These are phyloP conservation scores for Proisotoma minuta DNA, from an alignment of 2,888 invertebrate genomes.

Conservation along the genomic window DNA sequence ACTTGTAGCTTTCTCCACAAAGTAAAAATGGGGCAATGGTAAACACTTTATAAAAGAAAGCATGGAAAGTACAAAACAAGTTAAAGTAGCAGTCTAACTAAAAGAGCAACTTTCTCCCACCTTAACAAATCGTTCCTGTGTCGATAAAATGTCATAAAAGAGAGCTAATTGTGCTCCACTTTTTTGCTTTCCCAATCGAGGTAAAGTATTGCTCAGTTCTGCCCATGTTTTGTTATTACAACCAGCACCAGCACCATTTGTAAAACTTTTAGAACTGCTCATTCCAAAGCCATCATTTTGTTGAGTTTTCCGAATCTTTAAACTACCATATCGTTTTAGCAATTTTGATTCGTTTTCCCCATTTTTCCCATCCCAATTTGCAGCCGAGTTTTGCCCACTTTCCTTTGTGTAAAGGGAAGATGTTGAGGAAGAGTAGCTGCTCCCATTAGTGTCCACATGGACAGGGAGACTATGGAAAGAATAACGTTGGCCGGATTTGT, in stretches of 20 bases:
- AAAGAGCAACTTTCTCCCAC: slow-evolving; percentile 53
- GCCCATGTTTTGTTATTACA: slow-evolving; percentile 15
- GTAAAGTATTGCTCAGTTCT: slow-evolving; percentile 37
- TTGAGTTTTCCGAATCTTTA: background rate
- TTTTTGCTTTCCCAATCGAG: slow-evolving; percentile 55
- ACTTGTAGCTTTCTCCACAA: background rate
- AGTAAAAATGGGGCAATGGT: background rate
- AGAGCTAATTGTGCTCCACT: slow-evolving; percentile 72
- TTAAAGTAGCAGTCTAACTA: too few relatives aligned
- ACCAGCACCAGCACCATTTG: slow-evolving; percentile 17
- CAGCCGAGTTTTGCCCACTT: background rate
- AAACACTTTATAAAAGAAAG: background rate
- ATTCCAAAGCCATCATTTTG: slow-evolving; percentile 12
- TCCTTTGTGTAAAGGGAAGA: background rate
- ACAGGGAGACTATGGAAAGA: slow-evolving; percentile 41
- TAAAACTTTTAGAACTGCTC: slow-evolving; percentile 41
- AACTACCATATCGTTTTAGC: slow-evolving; percentile 19
- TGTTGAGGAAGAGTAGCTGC: slow-evolving; percentile 14
- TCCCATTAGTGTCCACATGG: slow-evolving; percentile 15
- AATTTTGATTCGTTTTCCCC: slow-evolving; percentile 9
- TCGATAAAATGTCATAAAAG: slow-evolving; percentile 75
- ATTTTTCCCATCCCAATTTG: slow-evolving; percentile 8
- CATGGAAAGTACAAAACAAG: background rate
- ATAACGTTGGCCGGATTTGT: slow-evolving; percentile 39
- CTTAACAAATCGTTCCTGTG: slow-evolving; percentile 76